These are phyloP conservation scores for Acronicta alni DNA, from an alignment of 2,888 invertebrate species.

Conservation along the genomic window DNA sequence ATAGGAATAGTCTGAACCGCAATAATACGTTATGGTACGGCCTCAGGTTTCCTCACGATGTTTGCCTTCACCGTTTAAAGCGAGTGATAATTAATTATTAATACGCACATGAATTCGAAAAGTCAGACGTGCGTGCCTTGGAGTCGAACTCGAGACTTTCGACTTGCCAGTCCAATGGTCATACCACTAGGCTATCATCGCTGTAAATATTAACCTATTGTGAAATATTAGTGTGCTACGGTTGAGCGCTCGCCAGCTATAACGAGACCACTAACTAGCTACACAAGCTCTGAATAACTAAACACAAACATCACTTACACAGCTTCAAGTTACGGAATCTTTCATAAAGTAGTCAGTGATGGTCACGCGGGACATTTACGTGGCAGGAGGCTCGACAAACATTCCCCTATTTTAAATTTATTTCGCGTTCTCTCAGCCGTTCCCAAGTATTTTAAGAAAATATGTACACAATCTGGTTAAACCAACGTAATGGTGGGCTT, in stretches of 20 bases:
- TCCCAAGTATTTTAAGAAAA: no score
- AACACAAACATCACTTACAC: constrained; percentile 21
- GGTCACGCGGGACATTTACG: not conserved
- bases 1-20: no score
- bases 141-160: no score
- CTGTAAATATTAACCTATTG: not conserved
- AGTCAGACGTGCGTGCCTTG: no score
- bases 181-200: no score
- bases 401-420: constrained; percentile 12
- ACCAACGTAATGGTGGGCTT: constrained; percentile 49
- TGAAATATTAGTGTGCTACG: not conserved
- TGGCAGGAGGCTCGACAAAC: constrained; percentile 9
- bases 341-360: not conserved
- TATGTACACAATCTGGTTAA: constrained; percentile 53
- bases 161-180: no score
- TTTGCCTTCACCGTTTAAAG: no score
- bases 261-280: constrained; percentile 13
- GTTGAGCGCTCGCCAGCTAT: constrained; percentile 5
- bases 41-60: no score
- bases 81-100: no score
- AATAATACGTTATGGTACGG: no score
- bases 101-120: no score
- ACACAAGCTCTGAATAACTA: constrained; percentile 14
- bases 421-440: not conserved
- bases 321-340: constrained; percentile 52